These are phyloP conservation scores for Elephantulus edwardii DNA, from an alignment of 2,113 vertebrate genomes.

Conservation along the genomic window DNA sequence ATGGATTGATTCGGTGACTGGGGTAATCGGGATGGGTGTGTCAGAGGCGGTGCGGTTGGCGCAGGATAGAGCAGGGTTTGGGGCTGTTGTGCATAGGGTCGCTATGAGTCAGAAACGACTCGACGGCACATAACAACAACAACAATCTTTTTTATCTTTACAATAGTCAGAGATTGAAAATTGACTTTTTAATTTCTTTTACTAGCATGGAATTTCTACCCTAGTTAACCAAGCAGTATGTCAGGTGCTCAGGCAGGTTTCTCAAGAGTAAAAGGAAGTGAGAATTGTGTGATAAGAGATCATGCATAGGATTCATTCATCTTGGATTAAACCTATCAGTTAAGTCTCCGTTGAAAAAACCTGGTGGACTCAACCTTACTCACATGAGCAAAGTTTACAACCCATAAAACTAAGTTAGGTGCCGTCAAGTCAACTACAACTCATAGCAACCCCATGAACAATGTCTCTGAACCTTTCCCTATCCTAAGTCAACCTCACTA, in stretches of 20 bases:
- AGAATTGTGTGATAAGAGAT: neutral
- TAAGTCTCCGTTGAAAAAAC: neutral
- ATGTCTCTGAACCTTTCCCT: no score
- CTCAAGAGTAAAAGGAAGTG: neutral
- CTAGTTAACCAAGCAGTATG: neutral
- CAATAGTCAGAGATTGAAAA: neutral
- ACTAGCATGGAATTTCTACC: neutral
- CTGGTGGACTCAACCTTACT: neutral
- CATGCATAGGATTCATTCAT: neutral
- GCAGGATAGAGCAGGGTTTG: no score
- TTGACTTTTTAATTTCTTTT: conserved; percentile 2
- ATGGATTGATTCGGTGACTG: no score
- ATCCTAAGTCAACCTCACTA: no score
- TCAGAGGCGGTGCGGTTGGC: no score
- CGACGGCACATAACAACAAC: no score
- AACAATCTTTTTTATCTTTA: neutral
- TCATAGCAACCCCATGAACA: no score
- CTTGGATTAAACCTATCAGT: no score
- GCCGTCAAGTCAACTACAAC: no score
- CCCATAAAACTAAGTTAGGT: neutral
- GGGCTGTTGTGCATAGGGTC: no score
- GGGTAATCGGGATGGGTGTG: no score
- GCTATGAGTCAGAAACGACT: no score
- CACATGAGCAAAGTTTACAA: neutral
- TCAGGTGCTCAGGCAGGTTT: neutral